phyloP scores from a whole-genome alignment of 2,888 invertebrate genomes.

The Sesamia inferens region DNA sequence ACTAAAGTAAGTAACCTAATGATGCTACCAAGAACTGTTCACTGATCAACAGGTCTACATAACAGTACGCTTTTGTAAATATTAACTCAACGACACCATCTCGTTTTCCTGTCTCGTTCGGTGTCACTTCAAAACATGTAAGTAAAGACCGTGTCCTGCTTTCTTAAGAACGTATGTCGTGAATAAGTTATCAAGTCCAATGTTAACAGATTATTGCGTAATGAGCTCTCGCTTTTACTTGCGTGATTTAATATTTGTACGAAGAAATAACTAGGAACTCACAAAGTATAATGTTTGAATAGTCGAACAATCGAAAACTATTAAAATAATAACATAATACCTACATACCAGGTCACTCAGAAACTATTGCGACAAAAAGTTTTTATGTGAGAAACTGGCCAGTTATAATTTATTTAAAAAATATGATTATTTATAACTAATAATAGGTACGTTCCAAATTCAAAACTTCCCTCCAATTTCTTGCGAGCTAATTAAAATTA shows the following conservation, averaged over 20 bases:
- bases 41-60: background rate
- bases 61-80: slow-evolving; percentile 25
- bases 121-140: slow-evolving; percentile 7
- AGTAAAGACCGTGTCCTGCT: slow-evolving; percentile 21
- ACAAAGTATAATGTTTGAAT: background rate
- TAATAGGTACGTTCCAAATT: too few species aligned
- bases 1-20: background rate
- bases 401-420: too few species aligned
- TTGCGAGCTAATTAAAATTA: too few species aligned
- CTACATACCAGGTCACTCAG: too few species aligned
- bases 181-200: slow-evolving; percentile 42
- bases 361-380: background rate
- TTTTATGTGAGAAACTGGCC: background rate
- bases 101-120: slow-evolving; percentile 27
- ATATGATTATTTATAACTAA: too few species aligned
- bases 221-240: slow-evolving; percentile 21
- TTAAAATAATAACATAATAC: too few species aligned
- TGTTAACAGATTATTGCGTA: slow-evolving; percentile 20
- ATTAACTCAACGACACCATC: background rate
- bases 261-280: background rate
- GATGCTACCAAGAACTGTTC: background rate
- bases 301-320: background rate
- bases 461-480: too few species aligned
- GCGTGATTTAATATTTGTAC: slow-evolving; percentile 19
- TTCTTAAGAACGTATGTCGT: slow-evolving; percentile 37